Conservation (phyloP, 2,888 invertebrate species). For the Merodon equestris region DNA sequence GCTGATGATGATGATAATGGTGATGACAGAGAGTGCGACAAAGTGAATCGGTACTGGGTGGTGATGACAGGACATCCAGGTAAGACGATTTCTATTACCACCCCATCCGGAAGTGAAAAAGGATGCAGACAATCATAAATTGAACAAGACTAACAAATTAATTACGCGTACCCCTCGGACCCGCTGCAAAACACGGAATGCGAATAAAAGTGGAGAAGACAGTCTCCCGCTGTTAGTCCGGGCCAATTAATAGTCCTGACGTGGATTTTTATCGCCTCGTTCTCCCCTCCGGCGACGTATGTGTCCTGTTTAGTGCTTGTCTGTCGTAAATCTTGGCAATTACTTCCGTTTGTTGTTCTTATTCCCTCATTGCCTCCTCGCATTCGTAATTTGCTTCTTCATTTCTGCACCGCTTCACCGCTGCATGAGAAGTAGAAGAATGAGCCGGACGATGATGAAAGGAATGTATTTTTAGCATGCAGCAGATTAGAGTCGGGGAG, state of each 20-base stretch:
- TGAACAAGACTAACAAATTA: constrained; percentile 54
- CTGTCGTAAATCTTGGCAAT: constrained; percentile 64
- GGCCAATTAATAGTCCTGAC: constrained; percentile 64
- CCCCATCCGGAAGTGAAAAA: constrained; percentile 5
- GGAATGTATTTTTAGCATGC: constrained; percentile 50
- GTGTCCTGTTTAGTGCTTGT: constrained; percentile 61
- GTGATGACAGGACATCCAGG: constrained; percentile 1
- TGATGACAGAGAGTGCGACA: constrained; percentile 8
- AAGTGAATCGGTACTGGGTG: constrained; percentile 13
- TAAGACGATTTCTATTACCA: constrained; percentile 22
- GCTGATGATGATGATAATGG: constrained; percentile 32
- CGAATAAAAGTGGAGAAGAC: too few species aligned
- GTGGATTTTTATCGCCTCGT: constrained; percentile 64
- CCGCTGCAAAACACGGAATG: too few species aligned
- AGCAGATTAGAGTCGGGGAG: constrained; percentile 45
- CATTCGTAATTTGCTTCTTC: background rate
- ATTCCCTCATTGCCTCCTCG: constrained; percentile 10
- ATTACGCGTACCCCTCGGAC: constrained; percentile 24
- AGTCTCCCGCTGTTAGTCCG: too few species aligned
- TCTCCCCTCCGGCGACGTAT: constrained; percentile 52
- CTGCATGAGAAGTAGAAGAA: too few species aligned
- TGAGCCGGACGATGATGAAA: background rate
- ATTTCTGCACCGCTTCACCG: background rate
- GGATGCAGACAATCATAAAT: constrained; percentile 52
- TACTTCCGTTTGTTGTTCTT: constrained; percentile 62